Evolutionary conservation across 2,888 invertebrate species (phyloP).

Genomic region (Balanococcus diminutus): DNA sequence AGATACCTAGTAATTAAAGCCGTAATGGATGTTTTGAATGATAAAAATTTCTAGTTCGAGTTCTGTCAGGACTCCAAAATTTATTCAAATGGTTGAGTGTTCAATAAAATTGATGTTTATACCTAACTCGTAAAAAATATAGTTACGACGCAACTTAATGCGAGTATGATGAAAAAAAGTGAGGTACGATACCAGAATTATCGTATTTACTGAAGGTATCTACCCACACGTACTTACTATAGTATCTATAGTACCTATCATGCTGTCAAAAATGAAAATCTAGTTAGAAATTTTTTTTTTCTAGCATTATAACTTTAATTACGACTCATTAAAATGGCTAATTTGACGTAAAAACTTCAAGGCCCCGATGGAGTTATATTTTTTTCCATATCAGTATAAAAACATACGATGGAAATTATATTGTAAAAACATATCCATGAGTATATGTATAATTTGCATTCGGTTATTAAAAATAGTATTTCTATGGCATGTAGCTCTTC

Average conservation of each 20-base stretch:
- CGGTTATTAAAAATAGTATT: neutral
- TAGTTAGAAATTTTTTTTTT: neutral
- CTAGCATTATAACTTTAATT: constrained; percentile 16
- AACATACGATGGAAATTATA: constrained; percentile 9
- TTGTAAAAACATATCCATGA: neutral
- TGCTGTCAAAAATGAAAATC: constrained; percentile 31
- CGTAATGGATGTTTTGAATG: neutral
- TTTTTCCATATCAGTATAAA: neutral
- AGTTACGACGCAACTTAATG: neutral
- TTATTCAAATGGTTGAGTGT: neutral
- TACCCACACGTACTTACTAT: too few species aligned
- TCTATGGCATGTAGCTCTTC: neutral
- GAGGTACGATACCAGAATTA: neutral
- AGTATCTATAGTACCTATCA: too few species aligned
- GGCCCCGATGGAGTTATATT: neutral
- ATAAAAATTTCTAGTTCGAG: neutral
- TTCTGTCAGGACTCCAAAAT: neutral
- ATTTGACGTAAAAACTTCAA: constrained; percentile 27
- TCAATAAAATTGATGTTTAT: neutral
- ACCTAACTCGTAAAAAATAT: constrained; percentile 6
- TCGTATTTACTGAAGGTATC: neutral
- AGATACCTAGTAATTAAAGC: neutral
- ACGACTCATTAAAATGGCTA: constrained; percentile 36
- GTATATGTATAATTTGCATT: constrained; percentile 8
- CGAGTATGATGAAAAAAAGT: neutral